phyloP scores from a whole-genome alignment of 2,888 invertebrate genomes.

The Phortica magna region DNA sequence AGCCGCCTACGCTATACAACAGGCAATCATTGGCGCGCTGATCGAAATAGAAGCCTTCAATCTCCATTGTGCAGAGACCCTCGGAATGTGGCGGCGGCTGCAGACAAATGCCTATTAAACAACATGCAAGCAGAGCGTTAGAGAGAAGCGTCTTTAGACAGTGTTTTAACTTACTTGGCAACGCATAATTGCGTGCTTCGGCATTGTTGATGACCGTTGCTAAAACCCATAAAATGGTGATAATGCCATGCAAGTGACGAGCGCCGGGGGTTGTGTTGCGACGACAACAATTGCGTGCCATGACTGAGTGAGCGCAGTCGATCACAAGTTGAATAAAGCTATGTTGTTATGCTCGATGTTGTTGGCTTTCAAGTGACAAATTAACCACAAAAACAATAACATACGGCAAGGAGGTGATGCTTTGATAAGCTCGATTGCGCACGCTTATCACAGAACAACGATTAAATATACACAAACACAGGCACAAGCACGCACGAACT shows the following conservation, averaged over 20 bases:
- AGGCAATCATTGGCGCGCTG: conserved; percentile 66
- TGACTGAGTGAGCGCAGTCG: neutral
- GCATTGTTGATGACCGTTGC: neutral
- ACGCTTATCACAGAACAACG: neutral
- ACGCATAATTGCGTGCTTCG: conserved; percentile 8
- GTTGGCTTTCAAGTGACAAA: neutral
- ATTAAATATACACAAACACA: neutral
- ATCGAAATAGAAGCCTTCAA: conserved; percentile 75
- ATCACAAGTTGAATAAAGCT: neutral
- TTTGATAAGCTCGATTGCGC: neutral
- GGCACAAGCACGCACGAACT: neutral
- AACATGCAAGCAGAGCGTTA: neutral
- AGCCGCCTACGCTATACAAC: conserved; percentile 71
- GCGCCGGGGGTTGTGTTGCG: conserved; percentile 3
- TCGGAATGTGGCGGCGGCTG: conserved; percentile 72
- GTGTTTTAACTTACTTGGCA: conserved; percentile 13
- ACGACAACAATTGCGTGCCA: conserved; percentile 6
- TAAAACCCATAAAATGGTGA: neutral
- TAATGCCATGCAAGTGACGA: neutral
- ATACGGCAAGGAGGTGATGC: neutral
- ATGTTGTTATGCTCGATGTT: neutral
- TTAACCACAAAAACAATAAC: neutral
- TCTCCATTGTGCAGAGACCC: conserved; percentile 74
- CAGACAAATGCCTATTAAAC: conserved; percentile 65
- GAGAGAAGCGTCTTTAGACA: neutral